Evolutionary conservation across 2,888 invertebrate species (phyloP).

Genomic region (Ptychoptera albimana): DNA sequence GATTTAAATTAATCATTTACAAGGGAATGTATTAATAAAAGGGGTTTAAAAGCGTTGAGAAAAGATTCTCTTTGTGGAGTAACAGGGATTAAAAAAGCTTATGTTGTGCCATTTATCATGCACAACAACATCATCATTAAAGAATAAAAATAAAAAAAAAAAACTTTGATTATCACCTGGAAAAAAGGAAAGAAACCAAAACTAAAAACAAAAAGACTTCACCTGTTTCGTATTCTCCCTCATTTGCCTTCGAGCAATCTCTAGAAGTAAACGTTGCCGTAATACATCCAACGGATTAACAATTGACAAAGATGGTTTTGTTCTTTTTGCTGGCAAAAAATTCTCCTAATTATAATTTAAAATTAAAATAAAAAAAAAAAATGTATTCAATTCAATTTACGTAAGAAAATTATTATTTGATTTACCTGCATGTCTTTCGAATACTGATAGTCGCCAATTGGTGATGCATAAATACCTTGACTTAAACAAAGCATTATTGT

Average conservation of each 20-base stretch:
- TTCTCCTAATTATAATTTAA: constrained; percentile 19
- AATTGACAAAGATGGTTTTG: constrained; percentile 63
- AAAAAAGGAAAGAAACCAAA: no score
- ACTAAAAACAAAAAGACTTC: constrained; percentile 9
- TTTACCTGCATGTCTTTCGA: constrained; percentile 25
- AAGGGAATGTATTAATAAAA: no score
- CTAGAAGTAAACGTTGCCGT: constrained; percentile 61
- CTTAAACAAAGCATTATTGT: constrained; percentile 25
- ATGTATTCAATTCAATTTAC: not conserved
- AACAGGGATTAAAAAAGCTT: no score
- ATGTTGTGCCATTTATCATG: no score
- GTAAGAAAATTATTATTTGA: constrained; percentile 3
- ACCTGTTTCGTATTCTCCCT: constrained; percentile 54
- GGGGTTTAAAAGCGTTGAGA: no score
- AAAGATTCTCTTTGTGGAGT: no score
- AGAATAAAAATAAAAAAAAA: no score
- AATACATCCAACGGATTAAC: constrained; percentile 77
- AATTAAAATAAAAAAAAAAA: no score
- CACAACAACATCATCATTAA: no score
- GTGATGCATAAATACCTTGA: constrained; percentile 26
- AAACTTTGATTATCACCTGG: no score
- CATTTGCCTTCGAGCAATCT: constrained; percentile 70
- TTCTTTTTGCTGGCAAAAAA: constrained; percentile 38
- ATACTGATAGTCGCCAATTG: constrained; percentile 23
- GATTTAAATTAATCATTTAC: no score